A percentile compares a stretch with the other conserved stretches of the same genome.
Evolutionary conservation across 2,113 vertebrate species (phyloP).

Genomic region (Clarias batrachus): DNA sequence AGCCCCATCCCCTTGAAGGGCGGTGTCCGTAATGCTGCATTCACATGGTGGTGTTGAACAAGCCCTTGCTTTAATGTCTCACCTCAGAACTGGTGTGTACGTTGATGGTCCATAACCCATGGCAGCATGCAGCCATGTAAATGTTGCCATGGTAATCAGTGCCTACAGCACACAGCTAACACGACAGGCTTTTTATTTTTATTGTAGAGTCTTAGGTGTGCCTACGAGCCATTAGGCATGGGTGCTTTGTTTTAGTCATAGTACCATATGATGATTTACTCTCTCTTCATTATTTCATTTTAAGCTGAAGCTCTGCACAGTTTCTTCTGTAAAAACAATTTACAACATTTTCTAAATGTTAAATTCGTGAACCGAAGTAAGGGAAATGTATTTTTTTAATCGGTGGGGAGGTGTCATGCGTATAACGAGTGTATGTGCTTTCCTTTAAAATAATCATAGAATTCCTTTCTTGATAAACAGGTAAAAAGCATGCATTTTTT

Average conservation of each 20-base stretch:
- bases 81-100: not conserved
- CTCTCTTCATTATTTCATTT: not conserved
- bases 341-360: constrained; percentile 16
- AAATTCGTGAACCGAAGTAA: not conserved
- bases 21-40: not conserved
- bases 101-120: not conserved
- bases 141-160: constrained; percentile 1
- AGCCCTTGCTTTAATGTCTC: not conserved
- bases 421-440: not conserved
- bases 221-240: not conserved
- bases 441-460: not conserved
- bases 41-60: not conserved
- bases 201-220: not conserved
- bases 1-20: not conserved
- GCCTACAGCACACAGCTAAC: not conserved
- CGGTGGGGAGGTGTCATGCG: too few species aligned
- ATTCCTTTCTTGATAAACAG: not conserved
- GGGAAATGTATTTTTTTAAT: constrained; percentile 14
- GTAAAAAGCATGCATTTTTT: not conserved
- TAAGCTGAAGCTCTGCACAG: constrained; percentile 3
- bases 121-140: constrained; percentile 3
- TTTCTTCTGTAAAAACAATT: not conserved
- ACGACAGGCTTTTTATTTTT: not conserved
- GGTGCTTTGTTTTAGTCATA: not conserved
- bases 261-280: not conserved